Percentiles rank a stretch among this genome's conserved stretches.
Conservation (phyloP, 2,113 vertebrate genomes). For the Dendropsophus ebraccatus region DNA sequence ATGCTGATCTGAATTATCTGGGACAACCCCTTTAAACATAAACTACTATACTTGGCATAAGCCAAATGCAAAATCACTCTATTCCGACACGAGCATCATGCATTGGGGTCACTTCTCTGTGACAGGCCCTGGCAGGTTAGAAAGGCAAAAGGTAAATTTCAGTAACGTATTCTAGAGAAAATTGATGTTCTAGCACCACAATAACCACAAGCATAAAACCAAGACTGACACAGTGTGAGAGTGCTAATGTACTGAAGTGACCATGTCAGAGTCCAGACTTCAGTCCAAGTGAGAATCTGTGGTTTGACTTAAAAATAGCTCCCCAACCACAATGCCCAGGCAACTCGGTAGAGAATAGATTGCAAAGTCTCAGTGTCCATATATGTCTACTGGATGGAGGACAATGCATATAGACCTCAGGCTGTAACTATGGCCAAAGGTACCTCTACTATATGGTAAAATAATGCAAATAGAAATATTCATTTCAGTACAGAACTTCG, state of each 20-base stretch:
- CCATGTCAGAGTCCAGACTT: background rate
- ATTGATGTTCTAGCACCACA: background rate
- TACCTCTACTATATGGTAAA: too few relatives aligned
- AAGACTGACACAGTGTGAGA: background rate
- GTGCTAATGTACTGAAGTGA: background rate
- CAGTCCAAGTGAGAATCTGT: background rate
- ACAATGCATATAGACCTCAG: background rate
- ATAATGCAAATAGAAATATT: too few relatives aligned
- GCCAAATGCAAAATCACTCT: background rate
- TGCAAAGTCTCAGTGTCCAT: background rate
- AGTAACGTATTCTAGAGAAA: background rate
- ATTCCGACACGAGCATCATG: background rate
- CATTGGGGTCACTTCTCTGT: background rate
- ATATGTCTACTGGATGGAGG: background rate
- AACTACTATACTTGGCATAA: background rate
- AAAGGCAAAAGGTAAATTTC: background rate
- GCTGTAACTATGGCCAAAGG: too few relatives aligned
- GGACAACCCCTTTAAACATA: too few relatives aligned
- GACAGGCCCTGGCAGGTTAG: background rate
- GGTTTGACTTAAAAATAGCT: background rate
- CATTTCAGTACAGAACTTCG: too few relatives aligned
- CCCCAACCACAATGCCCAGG: background rate
- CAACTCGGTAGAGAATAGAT: background rate
- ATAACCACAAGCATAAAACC: background rate
- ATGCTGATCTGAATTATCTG: too few relatives aligned